Evolutionary conservation across 2,797 vertebrate species (phyloP).

Genomic region (Dendrocincla tyrannina): DNA sequence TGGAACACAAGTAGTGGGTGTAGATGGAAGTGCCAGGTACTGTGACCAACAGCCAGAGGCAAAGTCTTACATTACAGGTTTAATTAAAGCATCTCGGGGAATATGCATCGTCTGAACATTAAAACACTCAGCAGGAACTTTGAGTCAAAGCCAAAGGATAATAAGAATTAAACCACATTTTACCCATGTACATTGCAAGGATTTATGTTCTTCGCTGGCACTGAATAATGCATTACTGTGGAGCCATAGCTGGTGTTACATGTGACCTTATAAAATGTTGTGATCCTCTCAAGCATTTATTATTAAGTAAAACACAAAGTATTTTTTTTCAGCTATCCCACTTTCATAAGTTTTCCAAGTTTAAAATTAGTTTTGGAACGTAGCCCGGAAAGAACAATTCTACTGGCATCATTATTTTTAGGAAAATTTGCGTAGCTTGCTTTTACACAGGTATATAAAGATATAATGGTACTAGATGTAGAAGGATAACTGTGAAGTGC

Average conservation of each 20-base stretch:
- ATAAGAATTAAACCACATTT: slow-evolving; percentile 45
- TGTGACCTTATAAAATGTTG: slow-evolving; percentile 49
- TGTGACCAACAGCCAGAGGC: background rate
- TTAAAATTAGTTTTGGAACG: background rate
- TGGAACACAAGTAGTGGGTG: background rate
- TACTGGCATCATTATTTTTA: background rate
- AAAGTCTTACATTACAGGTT: background rate
- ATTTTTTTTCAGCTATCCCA: background rate
- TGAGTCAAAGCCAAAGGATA: slow-evolving; percentile 18
- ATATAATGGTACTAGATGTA: background rate
- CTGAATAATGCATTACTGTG: slow-evolving; percentile 39
- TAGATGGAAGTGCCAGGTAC: background rate
- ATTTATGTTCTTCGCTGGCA: slow-evolving; percentile 47
- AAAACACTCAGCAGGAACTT: background rate
- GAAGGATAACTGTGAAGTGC: background rate
- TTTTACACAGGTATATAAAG: slow-evolving; percentile 13
- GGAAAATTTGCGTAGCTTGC: background rate
- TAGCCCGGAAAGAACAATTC: background rate
- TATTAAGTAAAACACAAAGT: background rate
- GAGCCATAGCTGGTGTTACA: slow-evolving; percentile 16
- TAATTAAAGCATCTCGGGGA: background rate
- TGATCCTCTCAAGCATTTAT: background rate
- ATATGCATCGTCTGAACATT: background rate
- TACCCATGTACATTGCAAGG: slow-evolving; percentile 3
- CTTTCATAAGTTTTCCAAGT: background rate